Evolutionary conservation across 1,140 invertebrate genomes (phyloP).

Genomic region (Luehdorfia chinensis): DNA sequence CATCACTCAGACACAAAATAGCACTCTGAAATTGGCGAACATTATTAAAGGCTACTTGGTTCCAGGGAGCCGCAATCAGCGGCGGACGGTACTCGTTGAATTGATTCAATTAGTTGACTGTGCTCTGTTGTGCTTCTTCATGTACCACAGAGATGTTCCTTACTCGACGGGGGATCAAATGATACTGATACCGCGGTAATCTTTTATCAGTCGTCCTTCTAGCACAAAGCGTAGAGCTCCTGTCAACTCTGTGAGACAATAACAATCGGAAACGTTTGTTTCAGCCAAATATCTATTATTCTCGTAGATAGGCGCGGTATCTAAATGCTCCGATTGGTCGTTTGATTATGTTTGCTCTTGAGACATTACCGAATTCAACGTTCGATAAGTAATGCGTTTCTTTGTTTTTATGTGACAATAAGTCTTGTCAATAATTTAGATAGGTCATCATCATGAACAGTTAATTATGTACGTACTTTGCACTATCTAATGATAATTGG

Average conservation of each 20-base stretch:
- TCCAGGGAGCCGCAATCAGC: conserved; percentile 39
- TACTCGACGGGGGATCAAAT: conserved; percentile 47
- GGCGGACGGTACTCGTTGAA: conserved; percentile 58
- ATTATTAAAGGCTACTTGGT: conserved; percentile 16
- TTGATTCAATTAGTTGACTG: conserved; percentile 63
- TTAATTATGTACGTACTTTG: conserved; percentile 14
- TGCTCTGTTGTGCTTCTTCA: conserved; percentile 26
- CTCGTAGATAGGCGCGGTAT: conserved; percentile 47
- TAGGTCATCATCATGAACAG: conserved; percentile 5
- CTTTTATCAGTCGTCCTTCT: conserved; percentile 65
- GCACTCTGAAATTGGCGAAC: conserved; percentile 8
- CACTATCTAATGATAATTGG: conserved; percentile 5
- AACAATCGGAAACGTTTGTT: conserved; percentile 41
- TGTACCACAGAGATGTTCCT: conserved; percentile 37
- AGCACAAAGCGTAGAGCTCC: conserved; percentile 26
- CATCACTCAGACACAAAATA: conserved; percentile 12
- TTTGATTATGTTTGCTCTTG: conserved; percentile 56
- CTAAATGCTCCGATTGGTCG: conserved; percentile 60
- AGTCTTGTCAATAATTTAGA: conserved; percentile 11
- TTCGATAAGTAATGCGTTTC: conserved; percentile 47
- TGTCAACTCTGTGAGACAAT: conserved; percentile 32
- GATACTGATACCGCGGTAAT: conserved; percentile 58
- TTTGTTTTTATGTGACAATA: conserved; percentile 41
- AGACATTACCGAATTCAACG: conserved; percentile 31
- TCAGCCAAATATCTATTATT: conserved; percentile 49